Evolutionary conservation across 2,113 vertebrate species (phyloP).

Genomic region (Corythoichthys intestinalis): DNA sequence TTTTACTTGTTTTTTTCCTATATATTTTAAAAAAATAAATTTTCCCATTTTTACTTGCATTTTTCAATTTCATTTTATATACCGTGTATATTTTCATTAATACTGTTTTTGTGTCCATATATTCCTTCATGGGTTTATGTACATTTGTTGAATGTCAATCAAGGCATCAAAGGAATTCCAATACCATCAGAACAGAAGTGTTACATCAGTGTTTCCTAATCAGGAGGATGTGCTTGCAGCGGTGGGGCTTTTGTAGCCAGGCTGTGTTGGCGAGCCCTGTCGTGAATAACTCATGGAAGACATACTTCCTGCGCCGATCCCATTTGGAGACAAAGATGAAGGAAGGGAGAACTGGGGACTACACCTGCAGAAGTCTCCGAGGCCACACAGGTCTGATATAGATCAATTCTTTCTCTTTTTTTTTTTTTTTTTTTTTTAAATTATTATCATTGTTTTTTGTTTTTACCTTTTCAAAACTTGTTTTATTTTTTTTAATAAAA

Average conservation of each 20-base stretch:
- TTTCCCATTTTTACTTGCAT: too few species aligned
- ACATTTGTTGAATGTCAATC: too few species aligned
- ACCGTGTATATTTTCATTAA: too few species aligned
- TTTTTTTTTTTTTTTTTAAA: too few species aligned
- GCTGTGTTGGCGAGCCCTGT: conserved; percentile 41
- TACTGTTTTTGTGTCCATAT: too few species aligned
- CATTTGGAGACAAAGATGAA: conserved; percentile 74
- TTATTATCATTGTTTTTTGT: too few species aligned
- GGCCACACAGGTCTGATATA: conserved; percentile 67
- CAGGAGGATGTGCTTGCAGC: conserved; percentile 75
- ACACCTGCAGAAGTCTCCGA: conserved; percentile 72
- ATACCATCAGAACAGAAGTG: not conserved
- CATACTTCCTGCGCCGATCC: conserved; percentile 71
- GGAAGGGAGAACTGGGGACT: conserved; percentile 66
- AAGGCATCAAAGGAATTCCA: not conserved
- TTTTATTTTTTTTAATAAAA: too few species aligned
- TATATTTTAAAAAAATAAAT: not conserved
- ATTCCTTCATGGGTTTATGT: too few species aligned
- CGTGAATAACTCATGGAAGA: conserved; percentile 69
- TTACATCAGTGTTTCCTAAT: not conserved
- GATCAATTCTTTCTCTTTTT: not conserved
- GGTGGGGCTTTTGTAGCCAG: conserved; percentile 75
- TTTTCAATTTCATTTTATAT: too few species aligned
- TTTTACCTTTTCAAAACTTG: too few species aligned
- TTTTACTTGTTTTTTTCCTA: not conserved